Base-by-base conservation (phyloP, 2,888 invertebrate genomes). In the Sphaerophoria taeniata region DNA sequence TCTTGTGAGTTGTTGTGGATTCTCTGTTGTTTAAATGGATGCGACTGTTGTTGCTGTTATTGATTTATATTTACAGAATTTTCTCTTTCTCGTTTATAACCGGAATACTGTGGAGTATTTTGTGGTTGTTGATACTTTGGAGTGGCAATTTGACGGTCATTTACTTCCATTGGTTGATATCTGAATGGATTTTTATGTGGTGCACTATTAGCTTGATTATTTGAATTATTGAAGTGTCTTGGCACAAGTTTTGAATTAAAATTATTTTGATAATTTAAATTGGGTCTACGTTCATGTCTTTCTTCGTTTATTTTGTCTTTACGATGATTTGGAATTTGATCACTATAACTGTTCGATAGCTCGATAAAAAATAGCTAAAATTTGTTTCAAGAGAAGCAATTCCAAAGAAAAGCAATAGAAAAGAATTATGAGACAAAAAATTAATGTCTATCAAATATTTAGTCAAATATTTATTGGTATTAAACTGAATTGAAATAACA, bases 201-300 rank as follows among this genome's bases (percentile, higher is more conserved):
- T n/a, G n/a, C n/a, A n/a, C n/a, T n/a, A n/a, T n/a, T n/a, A n/a
- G n/a, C n/a, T n/a, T n/a, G n/a, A n/a, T n/a, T n/a, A n/a, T n/a
- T n/a, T n/a, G n/a, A n/a, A n/a, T n/a, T n/a, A n/a, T n/a, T n/a
- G n/a, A n/a, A n/a, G n/a, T n/a, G n/a, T n/a, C n/a, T n/a, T n/a
- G n/a, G n/a, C n/a, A n/a, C 24, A 31, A 31, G 53, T 53, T 53
- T 53, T 53, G 53, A 31, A n/a, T 53, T 53, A 7, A 7, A 53
- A 31, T 53, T 53, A 3, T 31, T 53, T 11, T 53, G 31, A 47
- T 2, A 3, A 47, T 47, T 3, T n/a, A 4, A 31, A 53, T 53
- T 53, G 31, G n/a, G n/a, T 31, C 12, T 1, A 3, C 53, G 7
- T 24, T 53, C 53, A 9, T 31, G 31, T 31, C 53, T 53, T 53